Conservation (phyloP, 2,797 vertebrate species). For the Masticophis lateralis region DNA sequence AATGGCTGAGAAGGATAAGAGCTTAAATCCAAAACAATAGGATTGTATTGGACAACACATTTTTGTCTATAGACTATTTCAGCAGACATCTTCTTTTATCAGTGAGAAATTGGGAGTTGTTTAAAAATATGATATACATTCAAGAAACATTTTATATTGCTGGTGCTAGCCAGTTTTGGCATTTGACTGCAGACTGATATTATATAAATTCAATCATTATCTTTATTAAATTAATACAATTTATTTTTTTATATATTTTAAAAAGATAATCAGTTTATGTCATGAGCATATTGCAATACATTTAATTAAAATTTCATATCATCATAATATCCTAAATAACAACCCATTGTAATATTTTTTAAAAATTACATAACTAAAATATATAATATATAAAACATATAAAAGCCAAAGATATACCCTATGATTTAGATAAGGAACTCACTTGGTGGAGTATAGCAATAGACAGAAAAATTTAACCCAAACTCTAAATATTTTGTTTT, state of each 20-base stretch:
- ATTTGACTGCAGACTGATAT: neutral
- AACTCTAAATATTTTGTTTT: neutral
- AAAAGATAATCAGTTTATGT: neutral
- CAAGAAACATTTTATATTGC: neutral
- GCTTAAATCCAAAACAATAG: neutral
- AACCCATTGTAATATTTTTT: neutral
- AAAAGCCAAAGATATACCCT: neutral
- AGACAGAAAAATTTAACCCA: neutral
- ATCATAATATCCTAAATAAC: neutral
- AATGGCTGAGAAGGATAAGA: neutral
- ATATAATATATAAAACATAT: neutral
- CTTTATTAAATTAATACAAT: neutral
- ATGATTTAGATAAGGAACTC: neutral
- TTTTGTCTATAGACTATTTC: neutral
- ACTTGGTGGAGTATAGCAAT: neutral
- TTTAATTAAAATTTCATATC: neutral
- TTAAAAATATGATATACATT: neutral
- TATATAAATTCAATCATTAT: neutral
- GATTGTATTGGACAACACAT: neutral
- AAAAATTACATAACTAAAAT: neutral
- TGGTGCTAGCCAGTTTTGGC: neutral
- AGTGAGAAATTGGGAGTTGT: neutral
- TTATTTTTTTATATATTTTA: neutral
- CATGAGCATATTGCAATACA: neutral
- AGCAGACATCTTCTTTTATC: neutral